These are phyloP conservation scores for Sebastes miniatus DNA, from an alignment of 2,797 vertebrate species.

Conservation along the genomic window DNA sequence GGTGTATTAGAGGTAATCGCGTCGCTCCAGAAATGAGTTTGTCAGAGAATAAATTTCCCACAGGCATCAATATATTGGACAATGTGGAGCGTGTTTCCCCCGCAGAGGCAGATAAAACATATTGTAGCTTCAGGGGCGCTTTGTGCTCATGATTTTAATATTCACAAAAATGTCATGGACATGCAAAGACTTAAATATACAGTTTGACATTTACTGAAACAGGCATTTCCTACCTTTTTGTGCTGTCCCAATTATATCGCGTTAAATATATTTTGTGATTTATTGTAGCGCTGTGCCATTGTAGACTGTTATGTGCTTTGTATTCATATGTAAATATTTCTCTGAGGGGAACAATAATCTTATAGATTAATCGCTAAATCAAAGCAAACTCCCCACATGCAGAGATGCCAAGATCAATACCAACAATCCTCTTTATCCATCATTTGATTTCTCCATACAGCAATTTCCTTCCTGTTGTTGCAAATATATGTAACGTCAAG, in stretches of 20 bases:
- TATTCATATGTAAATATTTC: not conserved
- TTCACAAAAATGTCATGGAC: constrained; percentile 31
- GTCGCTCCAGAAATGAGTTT: constrained; percentile 47
- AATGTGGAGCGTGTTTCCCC: constrained; percentile 26
- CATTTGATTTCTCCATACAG: not conserved
- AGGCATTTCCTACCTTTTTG: not conserved
- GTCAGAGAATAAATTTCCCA: constrained; percentile 55
- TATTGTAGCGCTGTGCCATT: not conserved
- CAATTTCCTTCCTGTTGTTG: not conserved
- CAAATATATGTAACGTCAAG: not conserved
- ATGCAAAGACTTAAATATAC: constrained; percentile 8
- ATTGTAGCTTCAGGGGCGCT: constrained; percentile 19
- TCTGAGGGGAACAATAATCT: not conserved
- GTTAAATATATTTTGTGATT: constrained; percentile 6
- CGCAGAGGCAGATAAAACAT: constrained; percentile 25
- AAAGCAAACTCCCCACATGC: not conserved
- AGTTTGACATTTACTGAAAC: constrained; percentile 48
- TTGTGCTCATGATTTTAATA: constrained; percentile 32
- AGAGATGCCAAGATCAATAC: not conserved
- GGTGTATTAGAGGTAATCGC: constrained; percentile 42
- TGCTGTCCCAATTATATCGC: not conserved
- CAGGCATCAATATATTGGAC: constrained; percentile 50
- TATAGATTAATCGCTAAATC: not conserved
- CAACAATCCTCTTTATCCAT: not conserved
- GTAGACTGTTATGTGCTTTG: not conserved